phyloP scores from a whole-genome alignment of 30 jellyfish, hydroid and myxozoan species.

The Aurelia aurita region DNA sequence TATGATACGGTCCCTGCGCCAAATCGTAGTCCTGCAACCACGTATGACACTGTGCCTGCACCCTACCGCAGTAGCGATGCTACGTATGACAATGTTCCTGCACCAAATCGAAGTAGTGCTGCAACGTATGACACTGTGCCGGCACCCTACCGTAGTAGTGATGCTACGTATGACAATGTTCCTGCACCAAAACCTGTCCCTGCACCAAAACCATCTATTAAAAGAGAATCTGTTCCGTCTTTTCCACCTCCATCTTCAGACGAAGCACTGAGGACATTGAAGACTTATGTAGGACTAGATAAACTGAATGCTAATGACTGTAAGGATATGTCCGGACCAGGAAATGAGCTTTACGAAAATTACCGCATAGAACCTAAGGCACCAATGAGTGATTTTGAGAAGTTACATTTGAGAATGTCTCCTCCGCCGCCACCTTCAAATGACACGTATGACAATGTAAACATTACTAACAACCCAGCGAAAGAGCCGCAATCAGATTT shows the following conservation, averaged over 20 bases:
- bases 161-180: no score
- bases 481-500: conserved; percentile 24
- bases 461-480: conserved; percentile 32
- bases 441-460: conserved; percentile 50
- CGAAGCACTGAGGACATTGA: conserved; percentile 54
- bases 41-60: no score
- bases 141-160: no score
- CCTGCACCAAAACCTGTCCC: no score
- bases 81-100: no score
- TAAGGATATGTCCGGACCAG: not conserved
- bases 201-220: not conserved
- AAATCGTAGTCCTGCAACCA: no score
- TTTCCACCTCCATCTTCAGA: conserved; percentile 87
- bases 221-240: conserved; percentile 55
- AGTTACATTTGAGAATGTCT: conserved; percentile 38
- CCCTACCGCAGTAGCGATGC: no score
- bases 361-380: not conserved
- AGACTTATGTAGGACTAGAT: not conserved
- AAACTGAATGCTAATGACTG: no score
- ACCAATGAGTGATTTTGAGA: conserved; percentile 15
- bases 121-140: no score
- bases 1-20: conserved; percentile 89
- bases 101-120: no score
- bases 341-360: not conserved
- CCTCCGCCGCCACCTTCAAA: conserved; percentile 11